These are phyloP conservation scores for Phalloptychus januarius DNA, from an alignment of 2,797 vertebrate species.

Conservation along the genomic window DNA sequence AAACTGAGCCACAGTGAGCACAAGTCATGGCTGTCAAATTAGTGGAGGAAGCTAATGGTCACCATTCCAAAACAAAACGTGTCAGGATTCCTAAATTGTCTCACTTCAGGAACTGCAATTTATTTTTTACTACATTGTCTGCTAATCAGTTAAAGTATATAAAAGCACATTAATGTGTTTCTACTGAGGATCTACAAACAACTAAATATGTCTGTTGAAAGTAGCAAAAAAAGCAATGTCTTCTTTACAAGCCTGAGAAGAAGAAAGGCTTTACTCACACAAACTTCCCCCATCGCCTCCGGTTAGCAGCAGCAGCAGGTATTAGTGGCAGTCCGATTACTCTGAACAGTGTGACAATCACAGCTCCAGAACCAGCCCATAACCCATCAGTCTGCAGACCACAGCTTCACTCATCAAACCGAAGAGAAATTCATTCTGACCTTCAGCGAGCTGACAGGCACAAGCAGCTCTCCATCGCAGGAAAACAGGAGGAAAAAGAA, in stretches of 20 bases:
- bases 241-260: slow-evolving; percentile 4
- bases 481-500: slow-evolving; percentile 58
- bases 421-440: slow-evolving; percentile 74
- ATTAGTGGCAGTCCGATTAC: slow-evolving; percentile 60
- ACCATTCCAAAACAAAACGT: not conserved
- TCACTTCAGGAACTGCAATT: not conserved
- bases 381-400: slow-evolving; percentile 43
- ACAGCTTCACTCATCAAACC: slow-evolving; percentile 49
- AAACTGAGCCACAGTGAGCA: slow-evolving; percentile 8
- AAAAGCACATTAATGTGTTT: not conserved
- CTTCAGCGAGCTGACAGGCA: slow-evolving; percentile 77
- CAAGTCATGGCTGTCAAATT: slow-evolving; percentile 18
- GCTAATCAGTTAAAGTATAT: not conserved
- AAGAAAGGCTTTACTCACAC: slow-evolving; percentile 65
- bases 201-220: not conserved
- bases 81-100: not conserved
- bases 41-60: slow-evolving; percentile 9
- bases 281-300: slow-evolving; percentile 73
- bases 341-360: slow-evolving; percentile 49
- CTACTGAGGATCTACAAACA: not conserved
- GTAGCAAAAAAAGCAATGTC: not conserved
- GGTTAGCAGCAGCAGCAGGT: slow-evolving; percentile 69
- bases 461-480: slow-evolving; percentile 71
- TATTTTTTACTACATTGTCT: not conserved
- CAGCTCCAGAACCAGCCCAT: slow-evolving; percentile 63